Evolutionary conservation across 2,888 invertebrate species (phyloP).

Genomic region (Drosophila mulleri): DNA sequence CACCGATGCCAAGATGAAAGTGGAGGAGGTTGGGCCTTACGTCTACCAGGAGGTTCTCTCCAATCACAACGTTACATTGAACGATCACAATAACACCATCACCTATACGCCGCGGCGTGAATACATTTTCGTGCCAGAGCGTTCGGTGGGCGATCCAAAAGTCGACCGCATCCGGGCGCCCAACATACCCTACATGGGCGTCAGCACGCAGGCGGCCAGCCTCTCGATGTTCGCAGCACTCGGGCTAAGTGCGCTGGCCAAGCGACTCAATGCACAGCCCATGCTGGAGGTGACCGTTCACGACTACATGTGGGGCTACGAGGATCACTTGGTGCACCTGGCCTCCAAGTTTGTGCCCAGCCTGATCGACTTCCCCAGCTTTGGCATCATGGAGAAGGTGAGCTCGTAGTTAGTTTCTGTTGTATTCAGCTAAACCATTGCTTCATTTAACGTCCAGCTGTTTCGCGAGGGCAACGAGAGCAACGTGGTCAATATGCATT

Average conservation of each 20-base stretch:
- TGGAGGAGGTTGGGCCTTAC: constrained; percentile 92
- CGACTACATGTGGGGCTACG: constrained; percentile 93
- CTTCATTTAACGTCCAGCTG: constrained; percentile 85
- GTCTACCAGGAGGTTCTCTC: constrained; percentile 91
- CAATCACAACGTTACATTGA: constrained; percentile 88
- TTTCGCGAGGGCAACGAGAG: constrained; percentile 87
- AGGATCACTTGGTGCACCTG: constrained; percentile 89
- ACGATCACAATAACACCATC: constrained; percentile 88
- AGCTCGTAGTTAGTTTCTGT: neutral
- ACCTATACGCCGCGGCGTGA: constrained; percentile 88
- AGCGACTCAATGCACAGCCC: constrained; percentile 87
- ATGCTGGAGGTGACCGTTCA: constrained; percentile 88
- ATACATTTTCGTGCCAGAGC: constrained; percentile 87
- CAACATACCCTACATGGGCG: constrained; percentile 89
- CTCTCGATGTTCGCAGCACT: constrained; percentile 86
- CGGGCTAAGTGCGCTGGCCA: constrained; percentile 87
- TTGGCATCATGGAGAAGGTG: constrained; percentile 93
- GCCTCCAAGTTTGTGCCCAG: constrained; percentile 90
- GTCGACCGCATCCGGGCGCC: constrained; percentile 88
- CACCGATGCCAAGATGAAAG: constrained; percentile 87
- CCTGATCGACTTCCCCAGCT: constrained; percentile 92
- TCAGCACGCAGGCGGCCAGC: constrained; percentile 80
- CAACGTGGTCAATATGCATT: constrained; percentile 87
- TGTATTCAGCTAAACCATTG: neutral
- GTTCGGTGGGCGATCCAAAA: constrained; percentile 88